These are phyloP conservation scores for Spizella passerina DNA, from an alignment of 2,797 vertebrate genomes.

Conservation along the genomic window DNA sequence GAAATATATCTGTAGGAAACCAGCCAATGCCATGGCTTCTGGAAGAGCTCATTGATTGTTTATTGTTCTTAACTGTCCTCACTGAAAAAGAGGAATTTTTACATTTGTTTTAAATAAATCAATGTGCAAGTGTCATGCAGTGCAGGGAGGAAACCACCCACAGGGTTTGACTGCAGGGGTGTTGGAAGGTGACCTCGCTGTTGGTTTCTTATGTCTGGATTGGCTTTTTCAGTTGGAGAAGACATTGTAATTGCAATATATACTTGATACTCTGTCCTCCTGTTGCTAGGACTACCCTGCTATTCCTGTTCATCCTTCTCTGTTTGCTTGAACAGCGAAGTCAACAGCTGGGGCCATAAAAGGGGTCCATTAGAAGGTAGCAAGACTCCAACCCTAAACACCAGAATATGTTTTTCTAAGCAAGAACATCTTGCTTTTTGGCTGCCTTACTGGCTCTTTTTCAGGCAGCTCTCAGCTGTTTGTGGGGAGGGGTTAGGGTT, in stretches of 20 bases:
- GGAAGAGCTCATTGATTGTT: not conserved
- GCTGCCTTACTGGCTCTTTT: slow-evolving; percentile 28
- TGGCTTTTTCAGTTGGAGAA: not conserved
- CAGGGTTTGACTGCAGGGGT: not conserved
- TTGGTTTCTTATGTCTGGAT: slow-evolving; percentile 3
- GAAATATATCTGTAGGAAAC: not conserved
- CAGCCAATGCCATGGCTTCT: not conserved
- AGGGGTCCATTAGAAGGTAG: slow-evolving; percentile 51
- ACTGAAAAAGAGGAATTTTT: slow-evolving; percentile 8
- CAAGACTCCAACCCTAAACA: slow-evolving; percentile 1
- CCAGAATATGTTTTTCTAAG: slow-evolving; percentile 7
- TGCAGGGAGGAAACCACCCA: not conserved
- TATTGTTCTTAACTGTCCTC: slow-evolving; percentile 6
- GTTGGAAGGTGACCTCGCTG: not conserved
- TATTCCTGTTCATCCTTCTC: not conserved
- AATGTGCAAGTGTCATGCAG: not conserved
- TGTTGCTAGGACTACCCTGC: not conserved
- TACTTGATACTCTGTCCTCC: not conserved
- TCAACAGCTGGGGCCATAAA: slow-evolving; percentile 37
- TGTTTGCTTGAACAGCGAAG: slow-evolving; percentile 18
- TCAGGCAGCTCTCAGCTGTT: slow-evolving; percentile 30
- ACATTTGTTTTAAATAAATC: slow-evolving; percentile 66
- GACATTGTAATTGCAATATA: not conserved
- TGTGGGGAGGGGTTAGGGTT: not conserved
- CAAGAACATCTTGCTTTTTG: slow-evolving; percentile 18